phyloP scores from a whole-genome alignment of 2,113 vertebrate species.

The Callionymus lyra region DNA sequence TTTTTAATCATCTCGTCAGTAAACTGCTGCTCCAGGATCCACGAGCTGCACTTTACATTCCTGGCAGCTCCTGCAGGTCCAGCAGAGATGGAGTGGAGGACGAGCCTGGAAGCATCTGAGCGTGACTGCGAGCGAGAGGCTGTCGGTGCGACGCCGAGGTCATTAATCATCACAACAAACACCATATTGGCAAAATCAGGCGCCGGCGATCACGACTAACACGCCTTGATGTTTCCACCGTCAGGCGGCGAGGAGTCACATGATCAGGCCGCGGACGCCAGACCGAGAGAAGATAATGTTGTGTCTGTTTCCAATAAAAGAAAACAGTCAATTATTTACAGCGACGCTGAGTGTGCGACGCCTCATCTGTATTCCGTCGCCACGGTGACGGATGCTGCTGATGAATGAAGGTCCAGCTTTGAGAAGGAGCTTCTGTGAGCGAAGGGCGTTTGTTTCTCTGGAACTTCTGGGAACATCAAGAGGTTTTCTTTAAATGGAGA shows the following conservation, averaged over 20 bases:
- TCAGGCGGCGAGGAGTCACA: conserved; percentile 26
- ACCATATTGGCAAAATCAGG: conserved; percentile 14
- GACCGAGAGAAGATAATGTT: conserved; percentile 62
- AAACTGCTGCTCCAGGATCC: conserved; percentile 50
- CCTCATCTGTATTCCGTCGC: conserved; percentile 61
- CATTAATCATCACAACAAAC: conserved; percentile 21
- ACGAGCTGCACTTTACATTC: conserved; percentile 44
- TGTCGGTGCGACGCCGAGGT: too few species aligned
- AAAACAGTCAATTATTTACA: conserved; percentile 70
- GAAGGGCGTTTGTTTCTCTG: conserved; percentile 61
- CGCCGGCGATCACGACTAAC: conserved; percentile 25
- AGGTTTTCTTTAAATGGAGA: too few species aligned
- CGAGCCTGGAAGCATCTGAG: conserved; percentile 18
- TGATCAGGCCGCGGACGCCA: conserved; percentile 42
- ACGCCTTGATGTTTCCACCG: conserved; percentile 24
- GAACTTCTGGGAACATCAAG: conserved; percentile 34
- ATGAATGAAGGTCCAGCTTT: conserved; percentile 61
- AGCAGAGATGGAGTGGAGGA: conserved; percentile 21
- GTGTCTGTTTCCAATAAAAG: conserved; percentile 63
- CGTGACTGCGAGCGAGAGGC: conserved; percentile 9
- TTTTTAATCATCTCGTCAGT: conserved; percentile 57
- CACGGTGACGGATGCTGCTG: conserved; percentile 62
- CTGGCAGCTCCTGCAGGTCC: conserved; percentile 31
- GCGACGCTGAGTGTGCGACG: conserved; percentile 48
- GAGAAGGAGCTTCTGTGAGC: conserved; percentile 55